Evolutionary conservation across 1,140 invertebrate genomes (phyloP).

Genomic region (Drosophila saltans): DNA sequence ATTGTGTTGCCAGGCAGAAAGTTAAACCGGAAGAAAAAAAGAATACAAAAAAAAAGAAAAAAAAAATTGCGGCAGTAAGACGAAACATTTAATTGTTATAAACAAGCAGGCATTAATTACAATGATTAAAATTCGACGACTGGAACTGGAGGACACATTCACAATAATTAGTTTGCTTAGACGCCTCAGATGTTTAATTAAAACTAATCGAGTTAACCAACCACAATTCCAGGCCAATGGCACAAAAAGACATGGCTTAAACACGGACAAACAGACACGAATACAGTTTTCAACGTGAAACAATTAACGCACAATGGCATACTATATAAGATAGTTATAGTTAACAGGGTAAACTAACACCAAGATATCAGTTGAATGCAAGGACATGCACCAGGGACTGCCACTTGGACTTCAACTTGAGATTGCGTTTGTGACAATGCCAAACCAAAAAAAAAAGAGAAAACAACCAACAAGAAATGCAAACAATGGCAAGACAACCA

Average conservation of each 20-base stretch:
- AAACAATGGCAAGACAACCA: slow-evolving; percentile 26
- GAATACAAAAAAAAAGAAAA: slow-evolving; percentile 15
- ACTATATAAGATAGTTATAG: slow-evolving; percentile 2
- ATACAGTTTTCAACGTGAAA: slow-evolving; percentile 65
- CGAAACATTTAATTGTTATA: slow-evolving; percentile 75
- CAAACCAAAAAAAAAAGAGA: slow-evolving; percentile 24
- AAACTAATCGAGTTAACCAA: slow-evolving; percentile 70
- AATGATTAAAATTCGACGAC: slow-evolving; percentile 64
- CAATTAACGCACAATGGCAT: slow-evolving; percentile 59
- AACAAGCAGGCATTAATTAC: slow-evolving; percentile 78
- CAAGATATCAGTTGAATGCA: background rate
- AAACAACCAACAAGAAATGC: slow-evolving; percentile 3
- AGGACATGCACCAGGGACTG: background rate
- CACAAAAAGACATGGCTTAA: background rate
- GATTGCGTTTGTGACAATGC: slow-evolving; percentile 17
- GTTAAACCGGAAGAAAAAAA: slow-evolving; percentile 15
- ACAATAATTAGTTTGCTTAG: slow-evolving; percentile 69
- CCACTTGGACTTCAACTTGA: background rate
- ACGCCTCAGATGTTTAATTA: slow-evolving; percentile 77
- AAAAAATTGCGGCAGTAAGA: slow-evolving; percentile 12
- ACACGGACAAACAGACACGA: slow-evolving; percentile 16
- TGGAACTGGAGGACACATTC: slow-evolving; percentile 44
- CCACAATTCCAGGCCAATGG: slow-evolving; percentile 15
- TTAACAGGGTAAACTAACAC: slow-evolving; percentile 24
- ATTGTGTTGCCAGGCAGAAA: slow-evolving; percentile 59